These are phyloP conservation scores for Calidris pugnax DNA, from an alignment of 2,113 vertebrate genomes.

Conservation along the genomic window DNA sequence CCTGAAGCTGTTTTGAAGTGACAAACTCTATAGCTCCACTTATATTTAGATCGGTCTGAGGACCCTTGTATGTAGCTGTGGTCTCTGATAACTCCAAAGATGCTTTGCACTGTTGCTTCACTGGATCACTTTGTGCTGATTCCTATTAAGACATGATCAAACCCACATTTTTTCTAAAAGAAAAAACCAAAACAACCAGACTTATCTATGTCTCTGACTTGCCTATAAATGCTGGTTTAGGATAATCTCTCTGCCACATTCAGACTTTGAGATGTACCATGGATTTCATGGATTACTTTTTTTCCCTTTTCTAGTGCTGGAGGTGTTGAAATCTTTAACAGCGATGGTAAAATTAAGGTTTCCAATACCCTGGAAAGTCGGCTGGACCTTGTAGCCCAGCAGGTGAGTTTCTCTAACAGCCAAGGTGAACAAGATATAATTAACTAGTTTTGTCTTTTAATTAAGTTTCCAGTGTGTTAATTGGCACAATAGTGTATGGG, in stretches of 20 bases:
- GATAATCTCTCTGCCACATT: neutral
- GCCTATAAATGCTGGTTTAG: neutral
- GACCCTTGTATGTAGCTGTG: neutral
- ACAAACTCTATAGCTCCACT: neutral
- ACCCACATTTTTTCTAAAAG: neutral
- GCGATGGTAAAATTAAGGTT: conserved; percentile 93
- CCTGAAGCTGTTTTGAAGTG: neutral
- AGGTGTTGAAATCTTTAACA: conserved; percentile 91
- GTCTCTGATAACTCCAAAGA: neutral
- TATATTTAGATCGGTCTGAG: neutral
- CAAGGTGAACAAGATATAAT: neutral
- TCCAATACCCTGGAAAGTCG: conserved; percentile 96
- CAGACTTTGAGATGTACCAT: neutral
- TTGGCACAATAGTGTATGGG: neutral
- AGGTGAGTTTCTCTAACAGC: conserved; percentile 76
- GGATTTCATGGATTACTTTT: neutral
- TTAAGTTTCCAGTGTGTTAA: neutral
- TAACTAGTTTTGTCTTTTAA: neutral
- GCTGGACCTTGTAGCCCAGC: conserved; percentile 95
- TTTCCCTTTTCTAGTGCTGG: conserved; percentile 80
- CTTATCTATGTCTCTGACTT: neutral
- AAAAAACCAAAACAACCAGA: no score
- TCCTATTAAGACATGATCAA: neutral
- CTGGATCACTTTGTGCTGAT: neutral
- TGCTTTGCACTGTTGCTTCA: neutral